These are phyloP conservation scores for Dendropsophus ebraccatus DNA, from an alignment of 2,113 vertebrate species.

Conservation along the genomic window DNA sequence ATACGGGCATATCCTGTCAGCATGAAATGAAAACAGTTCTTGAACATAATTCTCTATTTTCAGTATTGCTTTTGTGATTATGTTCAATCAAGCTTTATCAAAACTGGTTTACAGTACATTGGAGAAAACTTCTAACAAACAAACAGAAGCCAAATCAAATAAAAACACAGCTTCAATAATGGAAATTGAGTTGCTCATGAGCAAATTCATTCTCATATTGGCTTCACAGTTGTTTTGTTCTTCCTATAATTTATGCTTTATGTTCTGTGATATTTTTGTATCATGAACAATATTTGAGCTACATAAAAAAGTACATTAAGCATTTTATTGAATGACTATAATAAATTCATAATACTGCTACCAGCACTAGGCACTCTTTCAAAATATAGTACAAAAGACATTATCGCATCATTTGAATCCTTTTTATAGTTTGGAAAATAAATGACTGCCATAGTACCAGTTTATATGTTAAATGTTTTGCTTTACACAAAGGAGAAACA, in stretches of 20 bases:
- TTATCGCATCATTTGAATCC: slow-evolving; percentile 25
- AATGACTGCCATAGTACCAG: slow-evolving; percentile 10
- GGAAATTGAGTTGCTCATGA: slow-evolving; percentile 53
- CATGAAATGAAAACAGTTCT: slow-evolving; percentile 42
- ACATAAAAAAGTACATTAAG: slow-evolving; percentile 49
- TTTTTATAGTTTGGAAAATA: slow-evolving; percentile 40
- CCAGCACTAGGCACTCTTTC: slow-evolving; percentile 1
- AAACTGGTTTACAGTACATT: slow-evolving; percentile 56
- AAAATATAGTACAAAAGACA: slow-evolving; percentile 20
- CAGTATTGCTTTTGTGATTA: slow-evolving; percentile 48
- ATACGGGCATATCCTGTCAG: slow-evolving; percentile 35
- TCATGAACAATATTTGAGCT: slow-evolving; percentile 44
- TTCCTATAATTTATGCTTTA: slow-evolving; percentile 53
- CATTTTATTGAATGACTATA: slow-evolving; percentile 42
- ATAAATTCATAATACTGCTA: slow-evolving; percentile 16
- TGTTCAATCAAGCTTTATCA: slow-evolving; percentile 57
- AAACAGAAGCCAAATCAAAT: slow-evolving; percentile 57
- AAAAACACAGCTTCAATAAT: slow-evolving; percentile 50
- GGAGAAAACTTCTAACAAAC: slow-evolving; percentile 57
- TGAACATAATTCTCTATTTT: slow-evolving; percentile 50
- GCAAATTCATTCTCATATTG: slow-evolving; percentile 37
- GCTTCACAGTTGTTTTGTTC: slow-evolving; percentile 42
- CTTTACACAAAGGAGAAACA: slow-evolving; percentile 6
- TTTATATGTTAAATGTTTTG: slow-evolving; percentile 45
- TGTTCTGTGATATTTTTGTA: slow-evolving; percentile 43